phyloP scores from a whole-genome alignment of 2,797 vertebrate genomes.

The Pipistrellus kuhlii region DNA sequence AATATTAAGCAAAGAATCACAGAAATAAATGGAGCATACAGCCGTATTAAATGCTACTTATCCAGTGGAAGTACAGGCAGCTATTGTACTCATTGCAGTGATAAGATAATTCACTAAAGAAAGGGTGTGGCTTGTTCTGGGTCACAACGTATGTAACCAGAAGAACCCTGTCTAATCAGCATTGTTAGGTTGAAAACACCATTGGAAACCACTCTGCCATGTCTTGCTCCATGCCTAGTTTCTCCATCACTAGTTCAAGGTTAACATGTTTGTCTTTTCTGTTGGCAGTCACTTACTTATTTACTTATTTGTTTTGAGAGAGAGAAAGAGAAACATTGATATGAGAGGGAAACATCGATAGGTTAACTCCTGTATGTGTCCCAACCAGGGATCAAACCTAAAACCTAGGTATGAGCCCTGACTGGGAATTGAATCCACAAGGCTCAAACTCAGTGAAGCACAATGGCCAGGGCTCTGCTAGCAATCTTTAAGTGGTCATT shows the following conservation, averaged over 20 bases:
- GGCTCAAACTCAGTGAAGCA: not conserved
- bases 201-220: not conserved
- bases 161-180: not conserved
- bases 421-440: not conserved
- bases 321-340: not conserved
- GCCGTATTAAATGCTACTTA: not conserved
- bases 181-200: not conserved
- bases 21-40: not conserved
- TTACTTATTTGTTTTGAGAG: not conserved
- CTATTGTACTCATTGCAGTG: not conserved
- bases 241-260: not conserved
- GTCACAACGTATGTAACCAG: not conserved
- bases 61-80: not conserved
- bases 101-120: not conserved
- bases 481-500: not conserved
- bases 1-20: constrained; percentile 6
- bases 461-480: not conserved
- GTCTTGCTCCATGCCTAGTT: not conserved
- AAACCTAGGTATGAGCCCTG: not conserved
- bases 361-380: not conserved
- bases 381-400: not conserved
- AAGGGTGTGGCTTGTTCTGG: not conserved
- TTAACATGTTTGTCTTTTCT: not conserved
- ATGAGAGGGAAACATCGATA: not conserved
- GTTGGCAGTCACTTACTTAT: not conserved